Evolutionary conservation across 2,797 vertebrate species (phyloP), one percentile per base, ranked within the genome.

Genomic region (Tragelaphus oryx): DNA sequence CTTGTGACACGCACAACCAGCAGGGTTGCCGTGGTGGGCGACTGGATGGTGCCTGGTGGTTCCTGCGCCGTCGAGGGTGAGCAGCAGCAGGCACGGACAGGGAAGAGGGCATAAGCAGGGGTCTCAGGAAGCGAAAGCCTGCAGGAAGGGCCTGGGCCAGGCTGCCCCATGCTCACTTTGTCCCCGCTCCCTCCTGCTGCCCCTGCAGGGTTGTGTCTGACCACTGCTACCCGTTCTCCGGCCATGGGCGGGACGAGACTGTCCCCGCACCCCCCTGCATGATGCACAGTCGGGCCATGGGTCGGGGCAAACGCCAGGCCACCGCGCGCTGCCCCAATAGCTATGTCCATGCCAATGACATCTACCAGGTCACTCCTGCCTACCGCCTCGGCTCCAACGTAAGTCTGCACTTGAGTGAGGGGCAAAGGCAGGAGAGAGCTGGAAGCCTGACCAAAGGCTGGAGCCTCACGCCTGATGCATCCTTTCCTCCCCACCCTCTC

Each of bases 11-110:
- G 0, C 99, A 99, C 24, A 99, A 99, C 98, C 99, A 99, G 98
- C 99, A 98, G 11, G 99, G 99, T 95, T 99, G 99, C 97, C 98
- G 97, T 0, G 99, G 99, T 0, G 99, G 99, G 0, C 99, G 98
- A 3, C 97, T 99, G 0, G 99, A 99, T 0, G 99, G 99, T 0
- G 99, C 99, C 92, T 99, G 99, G 99, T 99, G 99, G 99, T 99
- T 98, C 98, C 98, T 99, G 24, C 98, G 99, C 4, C 98, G 99
- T 71, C 96, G 99, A 96, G 99, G 99, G 99, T 99, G 96, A 97
- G 98, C 0, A 11, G 74, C 55, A 4, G 54, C 62, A 71, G 9
- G 18, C 0, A 18, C 13, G 17, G 75, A 41, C 18, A 37, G 10
- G 79, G 76, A 37, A 12, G 57, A 18, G 54, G 68, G 41, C 1